These are phyloP conservation scores for Drosophila kuntzei DNA, from an alignment of 2,888 invertebrate species.

Conservation along the genomic window DNA sequence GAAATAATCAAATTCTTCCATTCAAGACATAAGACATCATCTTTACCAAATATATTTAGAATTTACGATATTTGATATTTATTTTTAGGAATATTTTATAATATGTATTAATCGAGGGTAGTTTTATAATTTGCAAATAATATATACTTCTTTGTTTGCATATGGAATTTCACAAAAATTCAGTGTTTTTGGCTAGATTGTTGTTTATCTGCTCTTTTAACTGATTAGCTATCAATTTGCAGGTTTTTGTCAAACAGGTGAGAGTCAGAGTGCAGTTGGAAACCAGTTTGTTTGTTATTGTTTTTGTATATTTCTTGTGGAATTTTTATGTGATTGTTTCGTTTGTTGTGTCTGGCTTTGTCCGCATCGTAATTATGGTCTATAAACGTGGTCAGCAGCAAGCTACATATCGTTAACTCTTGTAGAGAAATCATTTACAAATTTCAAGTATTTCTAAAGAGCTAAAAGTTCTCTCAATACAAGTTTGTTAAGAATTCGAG, in stretches of 20 bases:
- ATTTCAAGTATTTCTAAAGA: neutral
- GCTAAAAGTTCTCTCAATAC: conserved; percentile 4
- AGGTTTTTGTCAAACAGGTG: neutral
- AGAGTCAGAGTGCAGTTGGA: conserved; percentile 27
- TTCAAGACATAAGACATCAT: neutral
- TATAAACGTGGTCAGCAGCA: conserved; percentile 39
- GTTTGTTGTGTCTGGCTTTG: conserved; percentile 20
- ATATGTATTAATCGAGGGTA: neutral
- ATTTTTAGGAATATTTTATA: conserved; percentile 6
- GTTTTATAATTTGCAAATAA: neutral
- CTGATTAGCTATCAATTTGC: conserved; percentile 17
- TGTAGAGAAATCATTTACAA: neutral
- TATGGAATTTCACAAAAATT: conserved; percentile 5
- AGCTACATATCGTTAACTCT: conserved; percentile 3
- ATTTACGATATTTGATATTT: neutral
- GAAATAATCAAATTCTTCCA: neutral
- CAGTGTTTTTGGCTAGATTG: neutral
- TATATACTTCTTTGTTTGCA: neutral
- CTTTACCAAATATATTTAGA: neutral
- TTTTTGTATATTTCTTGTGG: conserved; percentile 20
- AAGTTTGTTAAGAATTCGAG: conserved; percentile 24
- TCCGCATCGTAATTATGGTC: conserved; percentile 41
- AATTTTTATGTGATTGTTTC: conserved; percentile 18
- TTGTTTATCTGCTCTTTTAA: conserved; percentile 15
- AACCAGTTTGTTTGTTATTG: conserved; percentile 57